Base-by-base conservation (phyloP, 2,113 vertebrate genomes). In the Sphaerodactylus townsendi region DNA sequence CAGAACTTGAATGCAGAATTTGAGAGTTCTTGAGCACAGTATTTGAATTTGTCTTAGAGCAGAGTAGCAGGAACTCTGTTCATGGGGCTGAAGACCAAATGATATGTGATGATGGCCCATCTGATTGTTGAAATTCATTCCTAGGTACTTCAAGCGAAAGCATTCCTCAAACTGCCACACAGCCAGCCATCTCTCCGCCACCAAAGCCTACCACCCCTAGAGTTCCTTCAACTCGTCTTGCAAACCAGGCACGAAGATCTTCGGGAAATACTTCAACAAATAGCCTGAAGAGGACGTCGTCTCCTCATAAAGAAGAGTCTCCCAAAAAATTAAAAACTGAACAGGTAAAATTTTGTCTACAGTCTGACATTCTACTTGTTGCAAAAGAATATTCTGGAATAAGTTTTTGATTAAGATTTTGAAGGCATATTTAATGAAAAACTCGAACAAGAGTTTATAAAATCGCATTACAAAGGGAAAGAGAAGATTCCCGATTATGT, bases 111-210 rank as follows among this genome's bases (percentile, higher is more conserved):
- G 5, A 53, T 81, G 59, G 59, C 23, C 28, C 14, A 48, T 86
- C 23, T 78, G 84, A 80, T 82, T 44, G 84, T 84, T 1, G 76
- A 81, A 86, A 73, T 86, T 9, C 79, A 3, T 90, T 10, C 59
- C 0, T 48, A 97, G 97, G 95, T 95, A 94, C 95, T 93, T 95
- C 95, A 83, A 96, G 95, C 84, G 96, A 96, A 92, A 96, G 96
- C 95, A 96, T 96, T 96, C 95, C 94, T 95, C 95, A 94, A 88
- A 96, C 96, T 95, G 96, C 96, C 93, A 94, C 91, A 89, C 92
- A 93, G 62, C 95, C 95, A 93, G 94, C 95, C 93, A 95, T 95
- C 93, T 92, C 94, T 88, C 92, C 94, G 86, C 95, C 96, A 92
- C 94, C 96, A 95, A 96, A 94, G 93, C 95, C 96, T 95, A 89